Evolutionary conservation across 2,113 vertebrate genomes (phyloP), one percentile per base, ranked within the genome.

Genomic region (Verasper variegatus): DNA sequence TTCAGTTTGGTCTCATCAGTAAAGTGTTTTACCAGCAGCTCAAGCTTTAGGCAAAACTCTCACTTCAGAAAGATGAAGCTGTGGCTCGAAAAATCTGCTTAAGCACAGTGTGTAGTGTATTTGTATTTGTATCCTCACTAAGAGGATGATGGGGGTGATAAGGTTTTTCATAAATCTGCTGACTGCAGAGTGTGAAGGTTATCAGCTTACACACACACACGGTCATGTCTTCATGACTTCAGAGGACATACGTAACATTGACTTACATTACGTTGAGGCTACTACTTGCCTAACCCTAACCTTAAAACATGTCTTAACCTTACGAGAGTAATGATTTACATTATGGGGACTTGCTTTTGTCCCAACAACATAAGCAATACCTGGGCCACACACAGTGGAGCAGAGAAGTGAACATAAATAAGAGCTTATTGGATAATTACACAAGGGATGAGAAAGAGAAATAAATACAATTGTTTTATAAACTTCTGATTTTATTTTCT

Each of bases 191-290:
- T 85, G 82, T 86, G 71, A 63, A 59, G 76, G 72, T 92, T 84
- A 94, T 90, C 93, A 91, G 94, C 92, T 93, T 94, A 91, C 51
- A 35, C 1, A 49, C 71, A 21, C 54, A 42, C 23, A 71, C 72
- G 27, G n/a, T 15, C 21, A 18, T 5, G 2, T 14, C 12, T 20
- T 21, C 40, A 42, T 13, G 11, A 42, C 40, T 12, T 42, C 12
- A 42, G 40, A 42, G 40, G 40, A 42, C 40, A 42, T 37, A 10
- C 31, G 31, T 12, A 11, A 40, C 37, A 40, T 40, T 11, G 37
- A 40, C 37, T 12, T 40, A 13, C 40, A 42, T 11, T 42, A 42
- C 12, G 2, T 3, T 42, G 40, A 42, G 40, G 40, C 10, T 42
- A 42, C 12, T 42, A 42, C 40, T 12, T 27, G 13, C 18, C 17